Base-by-base conservation (phyloP, 2,797 vertebrate genomes). In the Microctenopoma steveboyesi region DNA sequence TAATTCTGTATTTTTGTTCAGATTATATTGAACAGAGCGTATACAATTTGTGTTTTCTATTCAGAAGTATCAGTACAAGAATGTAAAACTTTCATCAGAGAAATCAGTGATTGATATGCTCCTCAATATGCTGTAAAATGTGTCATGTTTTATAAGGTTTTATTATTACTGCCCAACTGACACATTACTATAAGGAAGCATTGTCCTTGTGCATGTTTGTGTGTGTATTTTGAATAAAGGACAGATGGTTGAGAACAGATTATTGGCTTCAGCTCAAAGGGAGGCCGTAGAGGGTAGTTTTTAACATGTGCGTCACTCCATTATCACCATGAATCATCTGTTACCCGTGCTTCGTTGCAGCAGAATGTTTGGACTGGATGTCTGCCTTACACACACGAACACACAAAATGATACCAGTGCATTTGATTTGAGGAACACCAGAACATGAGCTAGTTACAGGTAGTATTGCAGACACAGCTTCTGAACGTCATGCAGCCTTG, bases 281-380 rank as follows among this genome's bases (percentile, higher is more conserved):
- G 9, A 76, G 59, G 50, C 64, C 22, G 9, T 58, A 42, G 58
- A 76, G 72, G 57, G 62, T 5, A 43, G 48, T 55, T 64, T 49
- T 55, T 55, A 82, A 69, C 78, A 83, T 76, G 73, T 59, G 62
- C 50, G 1, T 64, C 77, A n/a, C 70, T 83, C 82, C 72, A 72
- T 85, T 80, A 62, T 70, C 22, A 11, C n/a, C 56, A 65, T 52
- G 73, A 69, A 60, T 87, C 78, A 69, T 76, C 76, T 37, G 55
- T 84, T 76, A 78, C 69, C 73, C 74, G 70, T 50, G 79, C 16
- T 64, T 48, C 69, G 74, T 27, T 69, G 64, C 81, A 66, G 52
- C 43, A 7, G 57, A 6, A 72, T 43, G 9, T 77, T 76, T 70
- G 35, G 64, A 77, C 55, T 46, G 22, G 59, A 65, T 27, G 59